Evolutionary conservation across 2,888 invertebrate genomes (phyloP).

Genomic region (Cephalotes varians): DNA sequence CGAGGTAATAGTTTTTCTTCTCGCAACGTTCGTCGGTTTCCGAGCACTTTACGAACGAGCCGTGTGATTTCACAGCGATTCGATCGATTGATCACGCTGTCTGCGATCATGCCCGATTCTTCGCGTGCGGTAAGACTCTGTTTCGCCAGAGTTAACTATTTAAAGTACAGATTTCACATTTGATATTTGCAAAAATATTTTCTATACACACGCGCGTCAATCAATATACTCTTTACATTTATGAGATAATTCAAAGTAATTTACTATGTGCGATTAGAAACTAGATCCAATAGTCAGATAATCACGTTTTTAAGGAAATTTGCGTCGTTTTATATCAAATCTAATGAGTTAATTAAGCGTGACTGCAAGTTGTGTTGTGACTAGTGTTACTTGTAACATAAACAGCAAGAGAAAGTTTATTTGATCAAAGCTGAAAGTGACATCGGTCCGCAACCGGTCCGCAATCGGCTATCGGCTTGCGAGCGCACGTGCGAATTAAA

Average conservation of each 20-base stretch:
- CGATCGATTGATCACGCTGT: conserved; percentile 53
- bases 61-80: conserved; percentile 48
- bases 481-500: conserved; percentile 82
- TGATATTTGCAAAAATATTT: neutral
- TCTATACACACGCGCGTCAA: neutral
- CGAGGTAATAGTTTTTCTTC: conserved; percentile 42
- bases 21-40: conserved; percentile 10
- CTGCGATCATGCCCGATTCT: neutral
- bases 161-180: neutral
- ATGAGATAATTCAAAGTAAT: neutral
- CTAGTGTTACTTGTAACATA: neutral
- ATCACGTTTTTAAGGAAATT: neutral
- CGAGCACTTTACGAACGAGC: conserved; percentile 25
- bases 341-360: conserved; percentile 15
- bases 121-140: conserved; percentile 24
- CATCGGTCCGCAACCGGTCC: conserved; percentile 11
- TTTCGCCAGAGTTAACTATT: neutral
- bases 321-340: neutral
- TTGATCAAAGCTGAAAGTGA: conserved; percentile 31
- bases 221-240: neutral
- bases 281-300: neutral
- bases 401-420: conserved; percentile 25
- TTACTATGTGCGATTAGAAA: neutral
- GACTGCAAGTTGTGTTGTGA: neutral
- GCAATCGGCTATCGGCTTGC: conserved; percentile 22